Conservation (phyloP, 2,888 invertebrate genomes). For the Mayetiola destructor region DNA sequence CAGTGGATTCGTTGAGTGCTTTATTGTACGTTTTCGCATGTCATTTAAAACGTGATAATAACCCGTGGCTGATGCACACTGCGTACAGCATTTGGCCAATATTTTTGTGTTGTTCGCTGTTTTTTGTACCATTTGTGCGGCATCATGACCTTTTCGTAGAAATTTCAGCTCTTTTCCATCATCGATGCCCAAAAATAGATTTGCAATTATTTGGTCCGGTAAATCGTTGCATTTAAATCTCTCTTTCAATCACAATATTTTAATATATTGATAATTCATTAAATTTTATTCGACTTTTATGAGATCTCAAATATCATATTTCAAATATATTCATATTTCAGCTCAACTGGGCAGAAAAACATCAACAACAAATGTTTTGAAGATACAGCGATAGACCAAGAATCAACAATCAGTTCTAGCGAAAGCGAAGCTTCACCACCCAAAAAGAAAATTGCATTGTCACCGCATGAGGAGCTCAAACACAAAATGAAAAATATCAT, state of each 20-base stretch:
- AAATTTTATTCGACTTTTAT: constrained; percentile 4
- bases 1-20: constrained; percentile 3
- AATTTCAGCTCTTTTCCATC: constrained; percentile 2
- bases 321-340: constrained; percentile 7
- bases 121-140: constrained; percentile 1
- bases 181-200: not conserved
- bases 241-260: not conserved
- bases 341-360: not conserved
- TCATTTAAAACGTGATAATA: not conserved
- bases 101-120: not conserved
- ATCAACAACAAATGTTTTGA: not conserved
- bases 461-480: not conserved
- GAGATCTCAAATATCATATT: constrained; percentile 4
- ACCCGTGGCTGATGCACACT: constrained; percentile 5
- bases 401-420: constrained; percentile 3
- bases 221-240: constrained; percentile 1
- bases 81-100: not conserved
- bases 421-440: constrained; percentile 5
- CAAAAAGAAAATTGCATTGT: constrained; percentile 3
- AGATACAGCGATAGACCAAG: not conserved
- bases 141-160: not conserved
- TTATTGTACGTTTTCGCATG: not conserved
- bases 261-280: constrained; percentile 9
- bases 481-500: constrained; percentile 7
- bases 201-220: not conserved